Percentiles rank a stretch among this genome's conserved stretches.
These are phyloP conservation scores for Bombus superbus DNA, from an alignment of 1,140 invertebrate species.

Conservation along the genomic window DNA sequence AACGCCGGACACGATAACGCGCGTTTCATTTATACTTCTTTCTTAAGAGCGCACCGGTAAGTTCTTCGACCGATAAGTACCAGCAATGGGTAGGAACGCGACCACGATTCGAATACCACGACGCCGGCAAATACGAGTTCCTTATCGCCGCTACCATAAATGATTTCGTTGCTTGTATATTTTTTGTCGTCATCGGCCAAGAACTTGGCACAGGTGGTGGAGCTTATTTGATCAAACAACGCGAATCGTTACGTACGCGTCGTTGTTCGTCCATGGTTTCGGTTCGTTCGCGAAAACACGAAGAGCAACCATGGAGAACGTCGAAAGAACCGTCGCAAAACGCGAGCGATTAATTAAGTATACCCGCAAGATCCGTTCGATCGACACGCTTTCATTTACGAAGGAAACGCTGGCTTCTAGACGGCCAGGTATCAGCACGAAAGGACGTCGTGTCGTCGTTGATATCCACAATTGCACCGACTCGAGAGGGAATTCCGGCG, in stretches of 20 bases:
- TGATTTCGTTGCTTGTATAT: slow-evolving; percentile 38
- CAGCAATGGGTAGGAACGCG: slow-evolving; percentile 63
- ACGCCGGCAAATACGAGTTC: slow-evolving; percentile 59
- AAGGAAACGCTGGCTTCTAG: neutral
- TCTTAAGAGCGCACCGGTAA: neutral
- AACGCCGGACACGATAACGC: neutral
- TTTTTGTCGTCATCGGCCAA: slow-evolving; percentile 51
- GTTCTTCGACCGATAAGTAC: slow-evolving; percentile 50
- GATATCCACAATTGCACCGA: slow-evolving; percentile 56
- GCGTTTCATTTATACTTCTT: neutral
- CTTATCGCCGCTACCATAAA: slow-evolving; percentile 62
- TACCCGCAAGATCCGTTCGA: slow-evolving; percentile 18
- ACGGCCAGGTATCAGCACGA: slow-evolving; percentile 33
- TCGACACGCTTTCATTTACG: slow-evolving; percentile 41
- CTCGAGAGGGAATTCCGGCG: slow-evolving; percentile 50
- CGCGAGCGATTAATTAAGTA: slow-evolving; percentile 19
- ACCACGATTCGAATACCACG: slow-evolving; percentile 47
- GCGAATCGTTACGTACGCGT: neutral
- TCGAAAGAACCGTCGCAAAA: neutral
- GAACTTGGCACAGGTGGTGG: slow-evolving; percentile 46
- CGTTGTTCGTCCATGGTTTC: neutral
- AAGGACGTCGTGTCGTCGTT: slow-evolving; percentile 55
- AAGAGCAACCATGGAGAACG: neutral
- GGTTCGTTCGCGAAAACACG: neutral
- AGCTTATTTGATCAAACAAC: slow-evolving; percentile 25